phyloP scores from a whole-genome alignment of 2,113 vertebrate genomes.

The Corvus hawaiiensis region DNA sequence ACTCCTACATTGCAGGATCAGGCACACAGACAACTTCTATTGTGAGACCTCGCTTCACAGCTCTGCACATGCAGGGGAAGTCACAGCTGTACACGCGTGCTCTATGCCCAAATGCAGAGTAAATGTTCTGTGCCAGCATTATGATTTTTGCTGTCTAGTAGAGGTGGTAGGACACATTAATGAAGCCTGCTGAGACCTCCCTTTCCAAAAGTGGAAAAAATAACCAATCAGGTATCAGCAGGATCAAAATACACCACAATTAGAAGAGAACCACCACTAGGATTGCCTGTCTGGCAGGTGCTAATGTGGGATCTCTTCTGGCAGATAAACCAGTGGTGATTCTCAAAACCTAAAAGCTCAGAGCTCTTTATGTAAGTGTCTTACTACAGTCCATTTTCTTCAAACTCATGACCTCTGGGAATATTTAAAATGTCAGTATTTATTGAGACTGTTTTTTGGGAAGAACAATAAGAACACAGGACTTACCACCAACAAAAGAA shows the following conservation, averaged over 20 bases:
- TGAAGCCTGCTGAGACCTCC: neutral
- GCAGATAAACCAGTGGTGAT: neutral
- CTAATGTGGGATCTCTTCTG: neutral
- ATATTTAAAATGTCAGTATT: neutral
- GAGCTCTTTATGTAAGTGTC: neutral
- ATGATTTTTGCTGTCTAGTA: neutral
- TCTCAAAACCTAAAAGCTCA: neutral
- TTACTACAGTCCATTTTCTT: neutral
- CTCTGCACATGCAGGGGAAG: accelerated
- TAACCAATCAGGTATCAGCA: neutral
- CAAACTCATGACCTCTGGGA: neutral
- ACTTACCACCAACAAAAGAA: neutral
- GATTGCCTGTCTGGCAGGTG: neutral
- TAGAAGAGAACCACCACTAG: neutral
- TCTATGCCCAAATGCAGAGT: neutral
- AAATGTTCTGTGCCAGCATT: neutral
- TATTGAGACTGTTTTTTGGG: neutral
- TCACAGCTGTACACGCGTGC: neutral
- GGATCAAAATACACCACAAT: neutral
- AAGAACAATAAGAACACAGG: neutral
- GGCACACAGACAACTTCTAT: neutral
- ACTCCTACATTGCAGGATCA: neutral
- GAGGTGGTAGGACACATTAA: neutral
- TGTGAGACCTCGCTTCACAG: neutral
- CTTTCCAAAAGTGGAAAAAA: neutral